Conservation (phyloP, 1,140 invertebrate genomes). For the Planococcus citri region DNA sequence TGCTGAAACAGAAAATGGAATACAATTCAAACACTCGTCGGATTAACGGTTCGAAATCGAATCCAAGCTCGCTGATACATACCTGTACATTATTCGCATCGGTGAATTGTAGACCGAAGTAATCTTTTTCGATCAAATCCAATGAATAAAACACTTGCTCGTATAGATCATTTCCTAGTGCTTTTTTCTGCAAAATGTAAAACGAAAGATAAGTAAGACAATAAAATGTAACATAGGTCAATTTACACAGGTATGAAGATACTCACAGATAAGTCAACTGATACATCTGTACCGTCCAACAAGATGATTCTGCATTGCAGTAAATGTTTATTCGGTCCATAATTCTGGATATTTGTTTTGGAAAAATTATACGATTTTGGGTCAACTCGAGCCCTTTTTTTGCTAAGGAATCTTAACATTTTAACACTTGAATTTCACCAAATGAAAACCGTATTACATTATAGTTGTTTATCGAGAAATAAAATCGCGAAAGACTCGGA, state of each 20-base stretch:
- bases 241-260: neutral
- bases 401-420: conserved; percentile 77
- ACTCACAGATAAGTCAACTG: conserved; percentile 74
- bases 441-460: neutral
- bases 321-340: conserved; percentile 59
- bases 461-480: too few species aligned
- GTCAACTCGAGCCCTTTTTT: conserved; percentile 58
- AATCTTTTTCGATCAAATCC: conserved; percentile 96
- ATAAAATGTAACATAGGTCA: neutral
- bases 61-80: too few species aligned
- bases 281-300: conserved; percentile 77
- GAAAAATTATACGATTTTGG: conserved; percentile 42
- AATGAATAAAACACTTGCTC: conserved; percentile 95
- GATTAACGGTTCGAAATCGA: too few species aligned
- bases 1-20: conserved; percentile 43
- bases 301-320: conserved; percentile 79
- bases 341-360: conserved; percentile 43
- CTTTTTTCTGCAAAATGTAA: conserved; percentile 72
- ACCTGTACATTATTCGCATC: conserved; percentile 77
- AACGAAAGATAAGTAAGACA: neutral
- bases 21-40: neutral
- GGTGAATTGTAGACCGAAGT: conserved; percentile 96
- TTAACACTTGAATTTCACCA: neutral
- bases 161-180: conserved; percentile 79
- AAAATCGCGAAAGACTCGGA: too few species aligned